These are phyloP conservation scores for Darevskia nairensis DNA, from an alignment of 2,797 vertebrate genomes.

Conservation along the genomic window DNA sequence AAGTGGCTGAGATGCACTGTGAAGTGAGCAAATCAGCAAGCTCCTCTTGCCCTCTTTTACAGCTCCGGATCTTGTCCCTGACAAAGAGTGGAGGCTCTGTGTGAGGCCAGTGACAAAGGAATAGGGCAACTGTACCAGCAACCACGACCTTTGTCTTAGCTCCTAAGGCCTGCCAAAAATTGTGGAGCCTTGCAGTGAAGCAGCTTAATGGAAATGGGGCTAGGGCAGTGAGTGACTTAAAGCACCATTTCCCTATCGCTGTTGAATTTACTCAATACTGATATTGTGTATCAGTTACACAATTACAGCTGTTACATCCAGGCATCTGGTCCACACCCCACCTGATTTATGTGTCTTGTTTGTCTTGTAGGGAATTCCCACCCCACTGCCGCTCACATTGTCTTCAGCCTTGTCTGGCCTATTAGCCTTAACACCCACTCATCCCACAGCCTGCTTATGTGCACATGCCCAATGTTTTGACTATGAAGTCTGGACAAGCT, in stretches of 20 bases:
- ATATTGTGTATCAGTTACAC: background rate
- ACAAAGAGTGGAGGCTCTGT: background rate
- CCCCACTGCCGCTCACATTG: background rate
- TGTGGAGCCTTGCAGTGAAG: background rate
- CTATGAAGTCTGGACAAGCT: background rate
- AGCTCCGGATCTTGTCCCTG: no score
- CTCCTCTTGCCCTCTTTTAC: background rate
- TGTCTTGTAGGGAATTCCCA: background rate
- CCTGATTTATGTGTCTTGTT: background rate
- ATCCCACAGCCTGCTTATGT: background rate
- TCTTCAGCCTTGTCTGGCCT: background rate
- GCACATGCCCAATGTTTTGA: background rate
- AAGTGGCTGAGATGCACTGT: background rate
- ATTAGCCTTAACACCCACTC: background rate
- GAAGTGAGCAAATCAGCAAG: background rate
- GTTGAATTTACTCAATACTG: background rate
- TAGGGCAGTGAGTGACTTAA: background rate
- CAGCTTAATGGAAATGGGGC: background rate
- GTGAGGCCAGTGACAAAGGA: background rate
- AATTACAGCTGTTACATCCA: background rate
- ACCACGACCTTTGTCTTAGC: background rate
- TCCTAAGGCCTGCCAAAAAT: background rate
- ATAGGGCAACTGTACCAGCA: background rate
- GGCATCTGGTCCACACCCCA: background rate
- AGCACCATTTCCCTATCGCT: background rate